Conservation (phyloP, 92 coral and sea anemone genomes). For the Parazoanthus darwini region DNA sequence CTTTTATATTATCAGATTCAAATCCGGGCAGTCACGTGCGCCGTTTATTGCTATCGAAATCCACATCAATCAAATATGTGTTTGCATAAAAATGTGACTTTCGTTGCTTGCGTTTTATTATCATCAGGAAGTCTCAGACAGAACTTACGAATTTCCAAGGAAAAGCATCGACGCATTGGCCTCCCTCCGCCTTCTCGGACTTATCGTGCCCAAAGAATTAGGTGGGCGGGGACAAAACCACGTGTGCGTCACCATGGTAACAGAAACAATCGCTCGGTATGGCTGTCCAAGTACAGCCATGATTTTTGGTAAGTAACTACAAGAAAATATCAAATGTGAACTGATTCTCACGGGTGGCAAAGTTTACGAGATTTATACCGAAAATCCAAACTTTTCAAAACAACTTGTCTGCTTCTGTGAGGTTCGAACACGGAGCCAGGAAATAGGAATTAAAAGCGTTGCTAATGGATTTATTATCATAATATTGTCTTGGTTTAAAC, state of each 20-base stretch:
- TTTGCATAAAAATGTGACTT: background rate
- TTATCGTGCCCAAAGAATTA: conserved; percentile 61
- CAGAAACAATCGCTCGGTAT: conserved; percentile 70
- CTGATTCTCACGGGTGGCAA: background rate
- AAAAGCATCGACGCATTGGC: conserved; percentile 58
- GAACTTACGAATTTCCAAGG: conserved; percentile 61
- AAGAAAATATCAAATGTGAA: background rate
- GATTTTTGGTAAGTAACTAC: conserved; percentile 55
- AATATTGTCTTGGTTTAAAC: no score
- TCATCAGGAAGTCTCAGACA: conserved; percentile 53
- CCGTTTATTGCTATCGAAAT: background rate
- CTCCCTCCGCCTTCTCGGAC: conserved; percentile 58
- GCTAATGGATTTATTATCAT: no score
- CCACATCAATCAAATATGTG: background rate
- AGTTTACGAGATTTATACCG: no score
- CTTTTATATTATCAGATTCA: background rate
- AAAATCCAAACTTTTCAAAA: no score
- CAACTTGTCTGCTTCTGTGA: no score
- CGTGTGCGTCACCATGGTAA: conserved; percentile 67
- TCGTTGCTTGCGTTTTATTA: background rate
- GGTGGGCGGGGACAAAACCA: conserved; percentile 72
- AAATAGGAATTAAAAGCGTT: no score
- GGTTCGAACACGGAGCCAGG: no score
- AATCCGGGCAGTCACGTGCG: background rate
- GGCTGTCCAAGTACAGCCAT: conserved; percentile 75